These are phyloP conservation scores for Scaptomyza polygonia DNA, from an alignment of 2,888 invertebrate species.

Conservation along the genomic window DNA sequence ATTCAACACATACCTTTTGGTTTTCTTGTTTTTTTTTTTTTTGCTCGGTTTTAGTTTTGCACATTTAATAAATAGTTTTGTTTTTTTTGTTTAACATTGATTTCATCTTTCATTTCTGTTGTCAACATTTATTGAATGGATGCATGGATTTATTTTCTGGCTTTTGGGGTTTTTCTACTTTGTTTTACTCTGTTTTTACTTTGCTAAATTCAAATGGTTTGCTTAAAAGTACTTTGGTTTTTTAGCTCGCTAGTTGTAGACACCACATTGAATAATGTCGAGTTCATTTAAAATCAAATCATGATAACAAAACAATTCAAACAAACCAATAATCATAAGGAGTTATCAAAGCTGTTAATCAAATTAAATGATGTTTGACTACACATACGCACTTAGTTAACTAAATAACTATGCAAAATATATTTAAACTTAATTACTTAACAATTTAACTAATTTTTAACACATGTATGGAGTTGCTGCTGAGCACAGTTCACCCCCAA, in stretches of 20 bases:
- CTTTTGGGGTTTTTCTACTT: background rate
- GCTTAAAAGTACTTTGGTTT: constrained; percentile 43
- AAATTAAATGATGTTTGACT: constrained; percentile 26
- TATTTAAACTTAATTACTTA: constrained; percentile 51
- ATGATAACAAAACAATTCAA: constrained; percentile 1
- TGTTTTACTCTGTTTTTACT: constrained; percentile 20
- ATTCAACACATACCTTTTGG: constrained; percentile 53
- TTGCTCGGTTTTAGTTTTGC: too few relatives aligned
- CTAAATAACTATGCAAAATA: constrained; percentile 36
- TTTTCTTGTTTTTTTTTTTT: constrained; percentile 21
- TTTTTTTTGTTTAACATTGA: constrained; percentile 24
- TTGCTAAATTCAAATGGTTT: constrained; percentile 40
- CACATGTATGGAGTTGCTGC: constrained; percentile 21
- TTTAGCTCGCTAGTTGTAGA: constrained; percentile 64
- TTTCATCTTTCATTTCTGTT: constrained; percentile 12
- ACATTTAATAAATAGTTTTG: constrained; percentile 46
- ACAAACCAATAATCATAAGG: background rate
- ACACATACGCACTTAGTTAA: constrained; percentile 22
- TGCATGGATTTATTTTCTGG: constrained; percentile 25
- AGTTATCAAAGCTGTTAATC: constrained; percentile 9
- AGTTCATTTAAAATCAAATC: constrained; percentile 29
- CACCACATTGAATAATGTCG: constrained; percentile 54
- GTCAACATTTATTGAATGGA: constrained; percentile 54
- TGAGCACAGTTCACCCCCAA: constrained; percentile 9
- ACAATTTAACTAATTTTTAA: constrained; percentile 61